Conservation (phyloP, 2,888 invertebrate species). For the Drosophila neoperkinsi region DNA sequence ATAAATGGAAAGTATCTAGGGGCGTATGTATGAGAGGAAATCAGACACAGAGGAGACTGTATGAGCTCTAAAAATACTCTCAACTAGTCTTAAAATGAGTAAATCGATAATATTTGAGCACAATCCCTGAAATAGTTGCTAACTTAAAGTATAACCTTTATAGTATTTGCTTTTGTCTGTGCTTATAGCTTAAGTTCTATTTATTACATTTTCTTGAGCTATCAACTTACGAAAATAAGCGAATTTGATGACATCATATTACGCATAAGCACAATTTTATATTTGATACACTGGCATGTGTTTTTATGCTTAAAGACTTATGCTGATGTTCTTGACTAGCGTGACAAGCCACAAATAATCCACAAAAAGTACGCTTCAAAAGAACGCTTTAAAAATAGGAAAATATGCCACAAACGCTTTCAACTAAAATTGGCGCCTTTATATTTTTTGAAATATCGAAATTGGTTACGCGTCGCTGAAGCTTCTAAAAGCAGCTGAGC, state of each 20-base stretch:
- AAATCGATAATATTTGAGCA: not conserved
- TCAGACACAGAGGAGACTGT: not conserved
- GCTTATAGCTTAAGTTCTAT: not conserved
- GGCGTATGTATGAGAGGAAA: not conserved
- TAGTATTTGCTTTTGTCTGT: not conserved
- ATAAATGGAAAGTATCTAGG: slow-evolving; percentile 32
- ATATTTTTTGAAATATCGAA: slow-evolving; percentile 19
- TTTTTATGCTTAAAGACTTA: not conserved
- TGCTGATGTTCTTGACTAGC: not conserved
- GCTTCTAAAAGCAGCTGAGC: slow-evolving; percentile 13
- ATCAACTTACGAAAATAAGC: not conserved
- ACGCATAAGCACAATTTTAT: not conserved
- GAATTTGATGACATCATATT: slow-evolving; percentile 8
- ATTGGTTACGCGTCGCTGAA: slow-evolving; percentile 24
- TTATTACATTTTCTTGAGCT: not conserved
- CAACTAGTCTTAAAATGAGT: not conserved
- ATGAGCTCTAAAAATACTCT: not conserved
- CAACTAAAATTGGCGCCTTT: slow-evolving; percentile 3
- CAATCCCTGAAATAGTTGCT: not conserved
- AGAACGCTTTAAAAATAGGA: not conserved
- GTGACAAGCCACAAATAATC: not conserved
- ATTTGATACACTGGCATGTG: slow-evolving; percentile 3
- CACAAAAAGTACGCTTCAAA: not conserved
- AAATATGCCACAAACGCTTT: not conserved
- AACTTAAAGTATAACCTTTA: not conserved